These are phyloP conservation scores for Xylocampa areola DNA, from an alignment of 2,888 invertebrate genomes.

Conservation along the genomic window DNA sequence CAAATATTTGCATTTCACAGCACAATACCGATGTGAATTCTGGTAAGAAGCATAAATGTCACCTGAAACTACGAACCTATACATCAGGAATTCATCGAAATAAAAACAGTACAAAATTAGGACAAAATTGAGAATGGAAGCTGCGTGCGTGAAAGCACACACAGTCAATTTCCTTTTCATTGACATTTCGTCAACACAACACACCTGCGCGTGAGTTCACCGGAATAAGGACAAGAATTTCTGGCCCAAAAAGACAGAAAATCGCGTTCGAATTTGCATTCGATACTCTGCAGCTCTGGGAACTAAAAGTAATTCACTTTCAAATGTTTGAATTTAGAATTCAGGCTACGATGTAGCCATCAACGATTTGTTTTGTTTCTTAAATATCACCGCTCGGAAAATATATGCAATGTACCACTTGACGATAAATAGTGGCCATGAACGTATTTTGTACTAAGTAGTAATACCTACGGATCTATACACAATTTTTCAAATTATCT, in stretches of 20 bases:
- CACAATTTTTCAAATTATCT: too few relatives aligned
- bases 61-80: slow-evolving; percentile 29
- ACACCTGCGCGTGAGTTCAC: slow-evolving; percentile 60
- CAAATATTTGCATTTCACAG: too few relatives aligned
- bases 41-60: slow-evolving; percentile 8
- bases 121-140: slow-evolving; percentile 72
- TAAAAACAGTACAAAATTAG: slow-evolving; percentile 43
- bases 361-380: too few relatives aligned
- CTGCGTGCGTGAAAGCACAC: slow-evolving; percentile 77
- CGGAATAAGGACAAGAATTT: slow-evolving; percentile 53
- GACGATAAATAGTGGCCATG: too few relatives aligned
- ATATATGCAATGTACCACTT: too few relatives aligned
- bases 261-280: slow-evolving; percentile 37
- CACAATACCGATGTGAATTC: too few relatives aligned
- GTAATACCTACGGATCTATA: too few relatives aligned
- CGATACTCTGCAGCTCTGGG: slow-evolving; percentile 11
- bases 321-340: slow-evolving; percentile 26
- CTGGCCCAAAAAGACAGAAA: slow-evolving; percentile 50
- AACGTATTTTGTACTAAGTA: too few relatives aligned
- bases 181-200: slow-evolving; percentile 69
- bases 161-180: slow-evolving; percentile 64
- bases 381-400: too few relatives aligned
- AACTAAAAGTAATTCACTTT: slow-evolving; percentile 18
- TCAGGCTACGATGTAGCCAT: too few relatives aligned
- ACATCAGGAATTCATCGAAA: slow-evolving; percentile 15